Evolutionary conservation across 2,797 vertebrate genomes (phyloP).

Genomic region (Myiotriccus ornatus): DNA sequence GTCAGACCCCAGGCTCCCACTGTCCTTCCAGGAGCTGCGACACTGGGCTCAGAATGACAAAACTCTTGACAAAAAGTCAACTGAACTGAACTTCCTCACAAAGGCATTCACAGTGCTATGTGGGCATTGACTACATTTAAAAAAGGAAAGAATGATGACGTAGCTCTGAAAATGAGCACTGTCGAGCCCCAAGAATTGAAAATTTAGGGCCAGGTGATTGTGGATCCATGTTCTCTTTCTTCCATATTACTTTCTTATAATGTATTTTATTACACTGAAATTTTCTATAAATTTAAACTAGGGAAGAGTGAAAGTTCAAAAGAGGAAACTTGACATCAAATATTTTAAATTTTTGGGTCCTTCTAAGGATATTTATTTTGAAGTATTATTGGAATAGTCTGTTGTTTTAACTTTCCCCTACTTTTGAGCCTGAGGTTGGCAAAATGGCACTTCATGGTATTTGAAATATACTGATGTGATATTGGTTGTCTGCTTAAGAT

Average conservation of each 20-base stretch:
- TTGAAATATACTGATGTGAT: background rate
- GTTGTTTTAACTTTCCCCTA: background rate
- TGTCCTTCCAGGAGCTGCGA: background rate
- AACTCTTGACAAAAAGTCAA: background rate
- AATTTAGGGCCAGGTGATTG: background rate
- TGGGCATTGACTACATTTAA: background rate
- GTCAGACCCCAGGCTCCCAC: accelerated
- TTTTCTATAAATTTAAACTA: background rate
- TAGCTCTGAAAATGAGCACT: background rate
- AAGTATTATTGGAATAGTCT: background rate
- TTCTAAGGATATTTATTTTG: background rate
- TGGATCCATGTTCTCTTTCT: background rate
- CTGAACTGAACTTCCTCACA: background rate
- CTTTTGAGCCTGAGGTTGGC: background rate
- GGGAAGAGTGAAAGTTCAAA: conserved; percentile 6
- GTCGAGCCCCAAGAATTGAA: background rate
- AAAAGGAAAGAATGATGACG: background rate
- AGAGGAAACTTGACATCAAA: background rate
- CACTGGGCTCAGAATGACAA: background rate
- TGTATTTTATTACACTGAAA: background rate
- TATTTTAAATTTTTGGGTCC: background rate
- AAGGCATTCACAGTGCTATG: background rate
- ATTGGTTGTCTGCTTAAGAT: background rate
- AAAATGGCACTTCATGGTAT: background rate
- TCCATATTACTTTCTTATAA: background rate